Evolutionary conservation across 2,113 vertebrate genomes (phyloP).

Genomic region (Entomyzon cyanotis): DNA sequence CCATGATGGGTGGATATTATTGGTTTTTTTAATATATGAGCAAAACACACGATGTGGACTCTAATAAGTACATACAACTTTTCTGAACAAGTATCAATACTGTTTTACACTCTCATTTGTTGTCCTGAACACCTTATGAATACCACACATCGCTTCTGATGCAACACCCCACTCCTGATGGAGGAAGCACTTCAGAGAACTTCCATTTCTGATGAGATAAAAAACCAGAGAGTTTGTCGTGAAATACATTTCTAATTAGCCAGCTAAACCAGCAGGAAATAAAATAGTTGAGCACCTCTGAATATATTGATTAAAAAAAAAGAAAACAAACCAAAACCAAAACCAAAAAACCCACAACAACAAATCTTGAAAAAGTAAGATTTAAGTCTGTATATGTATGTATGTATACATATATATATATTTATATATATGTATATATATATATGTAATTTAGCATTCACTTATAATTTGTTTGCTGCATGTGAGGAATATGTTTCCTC

Average conservation of each 20-base stretch:
- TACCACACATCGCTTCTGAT: background rate
- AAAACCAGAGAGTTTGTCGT: background rate
- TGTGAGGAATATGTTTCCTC: background rate
- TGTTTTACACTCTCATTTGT: background rate
- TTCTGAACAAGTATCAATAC: background rate
- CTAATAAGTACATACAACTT: fast-evolving
- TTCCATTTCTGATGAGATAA: background rate
- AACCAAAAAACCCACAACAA: background rate
- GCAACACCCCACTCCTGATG: too few relatives aligned
- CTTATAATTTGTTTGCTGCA: background rate
- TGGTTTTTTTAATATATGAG: background rate
- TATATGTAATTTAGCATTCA: background rate
- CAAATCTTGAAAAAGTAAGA: background rate
- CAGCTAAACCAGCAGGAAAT: background rate
- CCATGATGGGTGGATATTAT: too few relatives aligned
- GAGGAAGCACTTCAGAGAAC: background rate
- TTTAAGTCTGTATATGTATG: fast-evolving
- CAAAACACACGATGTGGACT: background rate
- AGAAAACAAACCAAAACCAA: background rate
- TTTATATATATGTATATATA: fast-evolving
- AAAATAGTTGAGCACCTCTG: background rate
- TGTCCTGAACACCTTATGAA: background rate
- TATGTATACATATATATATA: background rate
- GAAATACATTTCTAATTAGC: background rate
- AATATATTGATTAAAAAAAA: background rate